Evolutionary conservation across 2,888 invertebrate genomes (phyloP), one percentile per base, ranked within the genome.

Genomic region (Trichopria drosophilae): DNA sequence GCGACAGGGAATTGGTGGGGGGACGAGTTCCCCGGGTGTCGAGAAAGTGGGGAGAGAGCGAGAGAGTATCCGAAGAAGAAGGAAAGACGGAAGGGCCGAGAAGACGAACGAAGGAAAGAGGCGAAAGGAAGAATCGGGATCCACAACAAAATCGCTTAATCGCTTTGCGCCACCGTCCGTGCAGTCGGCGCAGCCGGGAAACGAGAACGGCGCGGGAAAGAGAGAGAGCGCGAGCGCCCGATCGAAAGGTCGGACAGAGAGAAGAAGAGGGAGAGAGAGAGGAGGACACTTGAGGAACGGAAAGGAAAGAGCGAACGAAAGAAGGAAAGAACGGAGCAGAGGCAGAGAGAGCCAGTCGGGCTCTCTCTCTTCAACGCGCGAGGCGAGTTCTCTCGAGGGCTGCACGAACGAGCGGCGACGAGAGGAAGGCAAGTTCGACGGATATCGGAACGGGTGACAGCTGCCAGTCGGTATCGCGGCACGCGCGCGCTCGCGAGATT

Each of bases 71-170:
- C n/a, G 12, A 18, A n/a, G n/a, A n/a, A n/a, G n/a, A 63, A 65
- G 66, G 65, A 65, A 65, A 63, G 66, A 66, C 66, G 69, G 64
- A 68, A 66, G 64, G 63, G 65, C 65, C 55, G 58, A 53, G 57
- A 55, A 63, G 64, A 68, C 43, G 47, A 51, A 53, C 64, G 67
- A 63, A 59, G 61, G 66, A 60, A 64, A 62, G 68, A 67, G 65
- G 60, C 51, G 51, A 55, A 53, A 66, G 63, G 69, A 71, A 72
- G 72, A 73, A 73, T 72, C 72, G 72, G 65, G 72, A 71, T 73
- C 69, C 74, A 75, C 73, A 74, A 75, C 73, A 75, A 75, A 75
- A 74, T 75, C 74, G 75, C 74, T 74, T 75, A 75, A 75, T 75
- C 74, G 73, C 69, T 71, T 71, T 71, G 73, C 74, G 74, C 71